Conservation (phyloP, 1,140 invertebrate species). For the Microplitis demolitor region DNA sequence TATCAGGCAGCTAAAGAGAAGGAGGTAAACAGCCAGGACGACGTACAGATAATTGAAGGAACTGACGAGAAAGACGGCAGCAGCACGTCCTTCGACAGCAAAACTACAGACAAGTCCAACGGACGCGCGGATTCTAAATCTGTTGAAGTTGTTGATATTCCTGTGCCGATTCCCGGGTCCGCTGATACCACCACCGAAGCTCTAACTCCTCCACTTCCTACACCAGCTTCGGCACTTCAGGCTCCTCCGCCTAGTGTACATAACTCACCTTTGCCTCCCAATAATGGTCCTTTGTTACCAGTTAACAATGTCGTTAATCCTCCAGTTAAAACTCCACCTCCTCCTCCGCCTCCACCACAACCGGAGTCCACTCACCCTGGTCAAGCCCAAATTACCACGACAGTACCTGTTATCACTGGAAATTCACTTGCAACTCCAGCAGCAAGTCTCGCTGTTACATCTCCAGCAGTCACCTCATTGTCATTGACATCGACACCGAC, state of each 20-base stretch:
- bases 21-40: slow-evolving; percentile 49
- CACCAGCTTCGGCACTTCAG: slow-evolving; percentile 32
- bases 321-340: slow-evolving; percentile 37
- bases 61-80: slow-evolving; percentile 52
- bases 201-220: slow-evolving; percentile 53
- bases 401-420: neutral
- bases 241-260: too few relatives aligned
- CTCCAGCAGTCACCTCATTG: neutral
- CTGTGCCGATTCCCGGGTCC: slow-evolving; percentile 59
- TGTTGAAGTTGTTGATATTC: slow-evolving; percentile 67
- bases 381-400: neutral
- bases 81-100: slow-evolving; percentile 28
- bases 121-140: slow-evolving; percentile 53
- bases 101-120: slow-evolving; percentile 40
- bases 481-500: neutral
- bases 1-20: slow-evolving; percentile 65
- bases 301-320: slow-evolving; percentile 12
- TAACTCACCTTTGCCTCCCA: slow-evolving; percentile 42
- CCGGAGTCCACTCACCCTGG: neutral
- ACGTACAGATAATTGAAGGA: slow-evolving; percentile 57
- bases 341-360: slow-evolving; percentile 10
- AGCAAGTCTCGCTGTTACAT: neutral
- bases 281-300: too few relatives aligned
- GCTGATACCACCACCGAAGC: slow-evolving; percentile 35
- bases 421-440: neutral